phyloP scores from a whole-genome alignment of 2,797 vertebrate species.

The Megalops cyprinoides region DNA sequence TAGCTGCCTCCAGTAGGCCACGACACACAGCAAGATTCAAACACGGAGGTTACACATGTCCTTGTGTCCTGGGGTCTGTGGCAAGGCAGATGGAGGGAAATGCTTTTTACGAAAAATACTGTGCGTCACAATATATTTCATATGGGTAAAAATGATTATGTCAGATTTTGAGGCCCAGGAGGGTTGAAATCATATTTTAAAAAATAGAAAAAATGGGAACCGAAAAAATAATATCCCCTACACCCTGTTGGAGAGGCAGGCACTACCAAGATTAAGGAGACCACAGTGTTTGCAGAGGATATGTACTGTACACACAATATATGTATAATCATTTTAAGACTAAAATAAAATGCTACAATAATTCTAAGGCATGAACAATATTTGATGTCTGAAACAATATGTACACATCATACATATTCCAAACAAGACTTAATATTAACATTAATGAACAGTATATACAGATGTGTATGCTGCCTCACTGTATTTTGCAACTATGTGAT shows the following conservation, averaged over 20 bases:
- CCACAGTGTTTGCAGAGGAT: slow-evolving; percentile 99
- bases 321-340: slow-evolving; percentile 93
- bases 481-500: slow-evolving; percentile 84
- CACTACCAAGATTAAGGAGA: slow-evolving; percentile 99
- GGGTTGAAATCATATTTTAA: slow-evolving; percentile 92
- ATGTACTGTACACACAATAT: slow-evolving; percentile 98
- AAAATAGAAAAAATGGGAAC: slow-evolving; percentile 72
- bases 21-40: slow-evolving; percentile 93
- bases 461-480: slow-evolving; percentile 85
- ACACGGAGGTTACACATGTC: slow-evolving; percentile 98
- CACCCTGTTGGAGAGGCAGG: slow-evolving; percentile 99
- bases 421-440: slow-evolving; percentile 99
- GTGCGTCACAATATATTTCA: slow-evolving; percentile 82
- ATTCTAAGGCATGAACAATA: slow-evolving; percentile 99
- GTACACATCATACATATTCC: slow-evolving; percentile 99
- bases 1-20: slow-evolving; percentile 96
- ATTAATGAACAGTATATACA: slow-evolving; percentile 99
- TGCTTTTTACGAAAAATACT: slow-evolving; percentile 86
- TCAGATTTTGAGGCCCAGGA: slow-evolving; percentile 90
- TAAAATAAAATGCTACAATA: slow-evolving; percentile 99
- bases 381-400: slow-evolving; percentile 99
- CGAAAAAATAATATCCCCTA: slow-evolving; percentile 96
- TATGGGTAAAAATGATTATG: slow-evolving; percentile 85
- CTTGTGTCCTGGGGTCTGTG: slow-evolving; percentile 87
- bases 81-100: slow-evolving; percentile 87